These are phyloP conservation scores for Pygathrix nemaeus DNA, from an alignment of 2,113 vertebrate genomes.

Conservation along the genomic window DNA sequence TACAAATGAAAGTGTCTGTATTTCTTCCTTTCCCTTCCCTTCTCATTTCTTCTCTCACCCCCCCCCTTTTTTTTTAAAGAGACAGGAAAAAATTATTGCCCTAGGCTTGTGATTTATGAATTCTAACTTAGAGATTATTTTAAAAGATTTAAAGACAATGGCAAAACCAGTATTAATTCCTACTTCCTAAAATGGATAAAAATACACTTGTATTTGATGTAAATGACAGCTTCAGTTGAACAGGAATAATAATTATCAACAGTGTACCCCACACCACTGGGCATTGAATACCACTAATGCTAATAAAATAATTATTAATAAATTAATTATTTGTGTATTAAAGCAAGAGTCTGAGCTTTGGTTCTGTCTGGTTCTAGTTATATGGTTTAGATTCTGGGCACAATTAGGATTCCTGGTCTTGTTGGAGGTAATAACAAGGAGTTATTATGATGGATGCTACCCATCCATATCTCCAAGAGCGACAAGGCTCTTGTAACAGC, in stretches of 20 bases:
- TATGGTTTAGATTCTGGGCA: background rate
- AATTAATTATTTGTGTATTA: constrained; percentile 3
- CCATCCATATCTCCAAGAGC: too few species aligned
- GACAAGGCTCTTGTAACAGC: background rate
- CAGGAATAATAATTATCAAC: background rate
- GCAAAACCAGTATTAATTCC: background rate
- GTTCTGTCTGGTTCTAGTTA: background rate
- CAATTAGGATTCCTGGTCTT: background rate
- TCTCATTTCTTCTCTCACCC: background rate
- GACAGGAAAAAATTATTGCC: background rate
- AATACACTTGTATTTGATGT: constrained; percentile 6
- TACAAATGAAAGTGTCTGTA: background rate
- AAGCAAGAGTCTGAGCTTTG: background rate
- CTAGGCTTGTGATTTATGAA: background rate
- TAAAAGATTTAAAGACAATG: background rate
- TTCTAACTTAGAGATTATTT: constrained; percentile 28
- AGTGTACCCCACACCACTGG: background rate
- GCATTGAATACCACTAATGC: background rate
- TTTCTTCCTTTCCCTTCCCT: background rate
- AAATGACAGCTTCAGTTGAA: background rate
- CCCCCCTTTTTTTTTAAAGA: background rate
- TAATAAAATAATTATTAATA: background rate
- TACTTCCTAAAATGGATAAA: background rate
- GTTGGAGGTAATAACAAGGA: background rate
- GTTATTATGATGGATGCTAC: too few species aligned